Evolutionary conservation across 2,888 invertebrate species (phyloP).

Genomic region (Agrochola lychnidis): DNA sequence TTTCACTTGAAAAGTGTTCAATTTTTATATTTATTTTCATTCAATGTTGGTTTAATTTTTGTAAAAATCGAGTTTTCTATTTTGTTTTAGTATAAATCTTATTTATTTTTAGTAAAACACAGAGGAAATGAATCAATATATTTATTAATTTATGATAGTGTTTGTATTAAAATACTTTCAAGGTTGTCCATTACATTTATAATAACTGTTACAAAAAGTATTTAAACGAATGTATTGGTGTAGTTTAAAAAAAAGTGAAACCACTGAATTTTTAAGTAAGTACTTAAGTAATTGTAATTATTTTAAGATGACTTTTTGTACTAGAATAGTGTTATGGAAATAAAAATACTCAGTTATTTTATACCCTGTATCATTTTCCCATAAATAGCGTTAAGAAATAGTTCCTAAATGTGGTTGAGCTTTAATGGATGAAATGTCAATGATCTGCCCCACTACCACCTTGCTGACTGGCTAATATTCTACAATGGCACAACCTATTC

Average conservation of each 20-base stretch:
- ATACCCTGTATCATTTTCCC: conserved; percentile 23
- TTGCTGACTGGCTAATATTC: not conserved
- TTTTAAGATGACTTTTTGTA: conserved; percentile 46
- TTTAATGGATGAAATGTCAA: not conserved
- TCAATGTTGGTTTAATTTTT: not conserved
- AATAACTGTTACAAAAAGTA: not conserved
- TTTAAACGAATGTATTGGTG: not conserved
- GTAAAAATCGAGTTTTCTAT: not conserved
- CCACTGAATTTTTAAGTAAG: not conserved
- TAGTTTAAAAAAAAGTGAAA: not conserved
- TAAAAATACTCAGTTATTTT: conserved; percentile 58
- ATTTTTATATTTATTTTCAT: not conserved
- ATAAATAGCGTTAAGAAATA: not conserved
- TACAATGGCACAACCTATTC: not conserved
- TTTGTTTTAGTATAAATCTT: not conserved
- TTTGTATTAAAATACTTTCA: not conserved
- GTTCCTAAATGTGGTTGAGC: not conserved
- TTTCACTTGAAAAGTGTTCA: not conserved
- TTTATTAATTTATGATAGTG: not conserved
- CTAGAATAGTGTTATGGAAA: conserved; percentile 53
- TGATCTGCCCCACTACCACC: too few species aligned
- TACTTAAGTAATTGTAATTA: conserved; percentile 9
- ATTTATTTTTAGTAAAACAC: not conserved
- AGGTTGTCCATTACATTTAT: not conserved
- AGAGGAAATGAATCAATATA: not conserved